Evolutionary conservation across 2,113 vertebrate genomes (phyloP).

Genomic region (Opisthocomus hoazin): DNA sequence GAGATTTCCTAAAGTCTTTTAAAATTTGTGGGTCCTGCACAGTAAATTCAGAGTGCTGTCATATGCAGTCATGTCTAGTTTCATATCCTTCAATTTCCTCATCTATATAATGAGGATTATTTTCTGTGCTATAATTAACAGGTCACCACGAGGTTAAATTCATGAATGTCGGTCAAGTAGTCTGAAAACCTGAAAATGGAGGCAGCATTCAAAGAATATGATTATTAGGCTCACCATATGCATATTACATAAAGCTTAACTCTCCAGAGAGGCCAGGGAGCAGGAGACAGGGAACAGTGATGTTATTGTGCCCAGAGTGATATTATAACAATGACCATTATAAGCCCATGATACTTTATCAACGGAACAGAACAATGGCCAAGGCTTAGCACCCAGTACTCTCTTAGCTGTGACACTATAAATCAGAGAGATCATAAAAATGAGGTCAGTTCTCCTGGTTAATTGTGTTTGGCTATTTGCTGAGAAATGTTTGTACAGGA

Average conservation of each 20-base stretch:
- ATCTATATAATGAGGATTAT: neutral
- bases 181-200: neutral
- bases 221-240: neutral
- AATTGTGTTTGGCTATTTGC: neutral
- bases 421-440: neutral
- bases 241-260: neutral
- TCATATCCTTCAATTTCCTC: neutral
- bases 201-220: neutral
- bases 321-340: neutral
- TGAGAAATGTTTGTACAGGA: neutral
- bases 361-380: neutral
- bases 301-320: neutral
- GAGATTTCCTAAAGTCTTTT: neutral
- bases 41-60: neutral
- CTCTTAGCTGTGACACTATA: neutral
- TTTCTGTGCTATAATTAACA: neutral
- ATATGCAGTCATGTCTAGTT: neutral
- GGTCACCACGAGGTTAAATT: neutral
- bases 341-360: neutral
- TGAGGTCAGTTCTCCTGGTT: neutral
- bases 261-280: neutral
- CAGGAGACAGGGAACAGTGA: neutral
- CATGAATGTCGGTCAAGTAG: neutral
- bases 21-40: neutral
- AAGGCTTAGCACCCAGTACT: neutral